These are phyloP conservation scores for Muscicapa comitata DNA, from an alignment of 2,797 vertebrate genomes.

Conservation along the genomic window DNA sequence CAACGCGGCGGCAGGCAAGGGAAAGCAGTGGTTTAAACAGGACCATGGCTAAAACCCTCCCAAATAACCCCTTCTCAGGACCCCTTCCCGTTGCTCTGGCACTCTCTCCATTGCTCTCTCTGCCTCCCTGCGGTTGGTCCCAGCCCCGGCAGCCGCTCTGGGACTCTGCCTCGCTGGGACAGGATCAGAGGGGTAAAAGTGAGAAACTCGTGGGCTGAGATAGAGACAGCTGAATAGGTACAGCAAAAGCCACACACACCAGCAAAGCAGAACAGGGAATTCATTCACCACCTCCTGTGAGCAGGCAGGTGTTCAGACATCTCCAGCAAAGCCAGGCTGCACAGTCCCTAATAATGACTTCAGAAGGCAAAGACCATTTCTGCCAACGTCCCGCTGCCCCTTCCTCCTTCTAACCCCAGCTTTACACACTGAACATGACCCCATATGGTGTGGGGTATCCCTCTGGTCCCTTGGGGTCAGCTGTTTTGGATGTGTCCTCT, in stretches of 20 bases:
- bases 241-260: fast-evolving
- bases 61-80: not conserved
- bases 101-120: not conserved
- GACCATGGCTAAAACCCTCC: fast-evolving
- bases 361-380: not conserved
- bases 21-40: not conserved
- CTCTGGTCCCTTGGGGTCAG: not conserved
- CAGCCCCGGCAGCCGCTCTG: not conserved
- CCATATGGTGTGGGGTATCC: fast-evolving
- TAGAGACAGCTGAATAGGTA: fast-evolving
- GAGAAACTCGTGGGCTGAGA: fast-evolving
- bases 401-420: not conserved
- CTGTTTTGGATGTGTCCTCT: not conserved
- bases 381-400: fast-evolving
- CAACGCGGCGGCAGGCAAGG: fast-evolving
- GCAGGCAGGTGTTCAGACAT: not conserved
- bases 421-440: fast-evolving
- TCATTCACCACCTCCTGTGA: fast-evolving
- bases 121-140: too few relatives aligned
- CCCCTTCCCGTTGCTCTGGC: not conserved
- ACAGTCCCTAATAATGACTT: fast-evolving
- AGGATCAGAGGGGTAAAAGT: not conserved
- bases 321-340: not conserved
- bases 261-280: not conserved
- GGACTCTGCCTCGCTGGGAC: fast-evolving